Evolutionary conservation across 2,888 invertebrate genomes (phyloP), one percentile per base, ranked within the genome.

Genomic region (Philereme transversata): DNA sequence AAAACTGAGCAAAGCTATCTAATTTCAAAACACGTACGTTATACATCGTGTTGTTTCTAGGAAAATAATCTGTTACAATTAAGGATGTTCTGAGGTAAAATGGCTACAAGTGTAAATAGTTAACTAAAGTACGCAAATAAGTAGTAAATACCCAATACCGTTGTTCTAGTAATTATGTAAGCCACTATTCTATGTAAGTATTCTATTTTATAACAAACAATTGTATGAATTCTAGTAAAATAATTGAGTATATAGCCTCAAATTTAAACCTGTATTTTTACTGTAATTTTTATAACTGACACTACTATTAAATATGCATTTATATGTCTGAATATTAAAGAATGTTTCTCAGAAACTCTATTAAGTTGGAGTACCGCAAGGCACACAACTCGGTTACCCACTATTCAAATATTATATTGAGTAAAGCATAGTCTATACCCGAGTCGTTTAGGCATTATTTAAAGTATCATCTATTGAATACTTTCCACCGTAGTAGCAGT

Each of bases 41-140:
- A 22, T 22, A 22, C 22, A 22, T 56, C 40, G 40, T 55, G 6
- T 22, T 35, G 41, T n/a, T 50, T 59, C 45, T 53, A 53, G 45
- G 22, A 59, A 53, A 54, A 6, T 34, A 40, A 49, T 41, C 40
- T 40, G 38, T 41, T 34, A 35, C 38, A 33, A 44, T 53, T 49
- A 48, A 59, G 49, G 58, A 53, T 38, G 38, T 41, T 11, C 36
- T 44, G 4, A 40, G 46, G 41, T 51, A 47, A 40, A 57, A 51
- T 22, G 57, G 36, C 38, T 44, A 38, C 44, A 33, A 44, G 46
- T 33, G 22, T 46, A 8, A 46, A 46, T 33, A 33, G 33, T 33
- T 46, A 8, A 46, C 7, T 6, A 8, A 7, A n/a, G 46, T 43
- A 43, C 2, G 4, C 5, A 43, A 10, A 40, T 40, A 8, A 40